Evolutionary conservation across 2,113 vertebrate species (phyloP), one percentile per base, ranked within the genome.

Genomic region (Romanogobio albipinnatus): DNA sequence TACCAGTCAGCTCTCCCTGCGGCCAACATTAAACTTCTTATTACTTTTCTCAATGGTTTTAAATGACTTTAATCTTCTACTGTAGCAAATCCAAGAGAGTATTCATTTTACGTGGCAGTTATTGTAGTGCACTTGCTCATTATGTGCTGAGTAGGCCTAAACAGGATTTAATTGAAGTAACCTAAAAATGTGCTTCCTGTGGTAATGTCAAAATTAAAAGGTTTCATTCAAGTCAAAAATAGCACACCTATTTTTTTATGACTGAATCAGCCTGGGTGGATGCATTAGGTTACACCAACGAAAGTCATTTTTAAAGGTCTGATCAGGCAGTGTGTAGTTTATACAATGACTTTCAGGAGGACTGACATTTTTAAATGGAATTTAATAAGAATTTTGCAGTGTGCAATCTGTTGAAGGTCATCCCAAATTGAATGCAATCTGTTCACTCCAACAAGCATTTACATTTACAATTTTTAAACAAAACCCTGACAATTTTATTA

Each of bases 71-170:
- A 22, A 76, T 51, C 33, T 76, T 51, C 49, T 51, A 9, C 74
- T 29, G 26, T 53, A 29, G 26, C 74, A 49, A 26, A 76, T 33
- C 49, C 3, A 7, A 29, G 24, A 29, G 74, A 19, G 7, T 29
- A 33, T 22, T 76, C 1, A 17, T 53, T 51, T 53, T 9, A 29
- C 29, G 24, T 11, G 24, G 13, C 59, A 80, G 58, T 64, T 29
- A 64, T 62, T 64, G 24, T 26, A 64, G 39, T 80, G 39, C n/a
- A 64, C 10, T 79, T 61, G 76, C 19, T 61, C 56, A 59, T 56
- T 56, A 7, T 36, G 51, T 77, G 51, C 9, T 36, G 49, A 36
- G 26, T 58, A 56, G 26, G 26, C 17, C 75, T 22, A 56, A 22
- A 56, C 15, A 22, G 22, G 11, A 47, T 5, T 74, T 74, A 0